Conservation (phyloP, 2,888 invertebrate species). For the Drosophila pseudotakahashii region DNA sequence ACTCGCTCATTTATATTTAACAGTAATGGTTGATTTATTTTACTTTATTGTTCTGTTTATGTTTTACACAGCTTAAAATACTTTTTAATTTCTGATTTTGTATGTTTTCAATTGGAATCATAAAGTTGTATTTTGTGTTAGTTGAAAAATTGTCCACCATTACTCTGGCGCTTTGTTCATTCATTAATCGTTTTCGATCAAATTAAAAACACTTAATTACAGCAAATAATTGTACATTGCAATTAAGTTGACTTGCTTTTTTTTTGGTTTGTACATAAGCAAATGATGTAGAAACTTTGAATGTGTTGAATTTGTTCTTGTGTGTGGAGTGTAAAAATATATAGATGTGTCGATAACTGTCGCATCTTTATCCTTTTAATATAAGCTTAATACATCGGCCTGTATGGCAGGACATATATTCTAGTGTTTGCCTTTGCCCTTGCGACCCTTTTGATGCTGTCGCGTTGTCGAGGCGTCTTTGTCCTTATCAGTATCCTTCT, state of each 20-base stretch:
- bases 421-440: slow-evolving; percentile 47
- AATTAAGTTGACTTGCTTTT: slow-evolving; percentile 5
- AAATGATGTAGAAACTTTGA: slow-evolving; percentile 30
- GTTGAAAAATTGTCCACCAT: slow-evolving; percentile 14
- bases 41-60: slow-evolving; percentile 28
- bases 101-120: slow-evolving; percentile 35
- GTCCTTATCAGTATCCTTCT: slow-evolving; percentile 13
- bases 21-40: slow-evolving; percentile 25
- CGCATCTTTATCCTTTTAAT: slow-evolving; percentile 6
- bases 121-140: slow-evolving; percentile 33
- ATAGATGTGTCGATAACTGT: slow-evolving; percentile 14
- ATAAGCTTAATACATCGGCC: neutral
- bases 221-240: slow-evolving; percentile 58
- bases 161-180: slow-evolving; percentile 25
- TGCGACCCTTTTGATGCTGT: slow-evolving; percentile 33
- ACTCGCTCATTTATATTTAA: slow-evolving; percentile 7
- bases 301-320: slow-evolving; percentile 29
- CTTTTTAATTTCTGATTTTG: slow-evolving; percentile 30
- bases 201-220: slow-evolving; percentile 31
- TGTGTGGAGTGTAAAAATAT: slow-evolving; percentile 35
- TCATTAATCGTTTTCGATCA: neutral
- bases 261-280: slow-evolving; percentile 19
- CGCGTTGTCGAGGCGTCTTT: neutral
- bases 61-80: slow-evolving; percentile 40
- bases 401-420: slow-evolving; percentile 1